A percentile compares a stretch with the other conserved stretches of the same genome.
Conservation (phyloP, 2,113 vertebrate species). For the Coturnix japonica region DNA sequence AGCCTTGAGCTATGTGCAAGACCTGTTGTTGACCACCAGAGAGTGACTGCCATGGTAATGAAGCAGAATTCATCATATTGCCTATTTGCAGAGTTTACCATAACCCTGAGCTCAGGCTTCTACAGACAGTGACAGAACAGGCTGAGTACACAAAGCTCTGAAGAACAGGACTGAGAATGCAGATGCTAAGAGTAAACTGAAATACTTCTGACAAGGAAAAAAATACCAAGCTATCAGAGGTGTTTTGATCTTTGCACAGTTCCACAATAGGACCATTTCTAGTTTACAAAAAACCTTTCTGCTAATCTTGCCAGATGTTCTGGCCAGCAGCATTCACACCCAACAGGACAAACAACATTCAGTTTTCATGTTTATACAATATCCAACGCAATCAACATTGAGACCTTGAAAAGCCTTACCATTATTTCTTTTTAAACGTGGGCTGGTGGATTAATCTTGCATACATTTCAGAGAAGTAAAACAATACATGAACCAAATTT, state of each 20-base stretch:
- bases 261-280: neutral
- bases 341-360: neutral
- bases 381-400: neutral
- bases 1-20: neutral
- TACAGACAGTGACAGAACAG: neutral
- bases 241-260: neutral
- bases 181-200: neutral
- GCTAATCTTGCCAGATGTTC: neutral
- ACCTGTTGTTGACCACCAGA: neutral
- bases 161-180: fast-evolving
- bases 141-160: neutral
- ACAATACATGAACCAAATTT: neutral
- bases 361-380: neutral
- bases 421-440: neutral
- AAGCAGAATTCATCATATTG: neutral
- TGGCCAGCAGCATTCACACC: neutral
- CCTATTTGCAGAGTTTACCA: neutral
- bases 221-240: neutral
- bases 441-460: neutral
- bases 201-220: neutral
- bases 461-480: neutral
- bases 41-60: neutral
- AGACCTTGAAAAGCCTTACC: neutral
- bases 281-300: neutral
- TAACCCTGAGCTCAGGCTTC: neutral